Evolutionary conservation across 2,888 invertebrate genomes (phyloP), one percentile per base, ranked within the genome.

Genomic region (Branchipolynoe longqiensis): DNA sequence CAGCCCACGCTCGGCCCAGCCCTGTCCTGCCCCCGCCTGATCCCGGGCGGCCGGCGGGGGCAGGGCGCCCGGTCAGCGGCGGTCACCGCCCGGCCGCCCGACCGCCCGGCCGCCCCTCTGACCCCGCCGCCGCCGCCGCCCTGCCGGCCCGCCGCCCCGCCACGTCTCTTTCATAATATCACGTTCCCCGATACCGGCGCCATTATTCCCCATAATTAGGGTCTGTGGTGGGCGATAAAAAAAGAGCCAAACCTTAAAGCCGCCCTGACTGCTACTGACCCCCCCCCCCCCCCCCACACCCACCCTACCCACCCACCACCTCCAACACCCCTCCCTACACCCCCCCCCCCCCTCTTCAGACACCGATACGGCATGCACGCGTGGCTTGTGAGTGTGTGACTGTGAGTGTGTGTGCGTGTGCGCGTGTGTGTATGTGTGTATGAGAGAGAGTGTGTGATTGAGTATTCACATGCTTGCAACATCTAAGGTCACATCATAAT

Each of bases 191-290:
- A 14, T 1, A 33, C 48, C 36, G 1, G 36, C 69, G 18, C 69
- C 38, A 69, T 69, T 69, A 69, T 69, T 33, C 36, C 36, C 28
- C 38, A 25, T 69, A 69, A 69, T 69, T 69, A 69, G 69, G 33
- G 36, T 33, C 69, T 69, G 69, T 22, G n/a, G 36, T 18, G 69
- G 69, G 69, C 69, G 69, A 69, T 69, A 69, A 69, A n/a, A 48
- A 78, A 41, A 25, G 25, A 6, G 78, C 41, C 33, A 18, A 48
- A 48, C 78, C 28, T 48, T 6, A 48, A 33, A 33, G 69, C 69
- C 69, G 14, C 31, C 62, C 28, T 2, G 31, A 14, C 48, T 18
- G 48, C 48, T 8, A 18, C 48, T 8, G 8, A 48, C 48, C 18
- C 18, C 12, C 4, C 62, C 62, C 62, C 62, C 28, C 14, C 62